phyloP scores from a whole-genome alignment of 2,888 invertebrate species.

The Phyllotreta cruciferae region DNA sequence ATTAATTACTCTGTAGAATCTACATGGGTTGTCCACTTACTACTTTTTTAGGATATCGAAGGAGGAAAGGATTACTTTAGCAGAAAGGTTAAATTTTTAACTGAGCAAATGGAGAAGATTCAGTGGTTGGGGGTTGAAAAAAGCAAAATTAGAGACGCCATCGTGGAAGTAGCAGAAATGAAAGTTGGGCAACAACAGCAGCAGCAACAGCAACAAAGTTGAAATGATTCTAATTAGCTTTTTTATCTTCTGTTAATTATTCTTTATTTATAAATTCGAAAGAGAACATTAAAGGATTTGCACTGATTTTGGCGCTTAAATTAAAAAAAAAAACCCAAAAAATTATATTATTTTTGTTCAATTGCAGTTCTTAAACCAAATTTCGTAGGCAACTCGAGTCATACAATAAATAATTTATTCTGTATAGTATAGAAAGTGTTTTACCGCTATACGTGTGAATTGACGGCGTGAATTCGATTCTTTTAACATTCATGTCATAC shows the following conservation, averaged over 20 bases:
- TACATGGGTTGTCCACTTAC: too few relatives aligned
- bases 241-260: background rate
- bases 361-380: too few relatives aligned
- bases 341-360: too few relatives aligned
- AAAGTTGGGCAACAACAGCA: conserved; percentile 65
- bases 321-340: background rate
- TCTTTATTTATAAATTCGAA: background rate
- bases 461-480: background rate
- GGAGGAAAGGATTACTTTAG: conserved; percentile 92
- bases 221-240: conserved; percentile 4
- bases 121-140: conserved; percentile 85
- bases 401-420: too few relatives aligned
- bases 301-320: background rate
- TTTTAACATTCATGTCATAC: conserved; percentile 17
- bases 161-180: conserved; percentile 78
- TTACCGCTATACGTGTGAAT: conserved; percentile 15
- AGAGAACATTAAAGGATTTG: background rate
- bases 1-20: conserved; percentile 10
- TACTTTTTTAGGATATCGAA: conserved; percentile 68
- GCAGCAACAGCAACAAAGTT: conserved; percentile 19
- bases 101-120: conserved; percentile 94
- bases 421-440: conserved; percentile 14
- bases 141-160: conserved; percentile 78
- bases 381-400: too few relatives aligned
- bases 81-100: conserved; percentile 87